Conservation (phyloP, 2,797 vertebrate species). For the Fistularia tabacaria region DNA sequence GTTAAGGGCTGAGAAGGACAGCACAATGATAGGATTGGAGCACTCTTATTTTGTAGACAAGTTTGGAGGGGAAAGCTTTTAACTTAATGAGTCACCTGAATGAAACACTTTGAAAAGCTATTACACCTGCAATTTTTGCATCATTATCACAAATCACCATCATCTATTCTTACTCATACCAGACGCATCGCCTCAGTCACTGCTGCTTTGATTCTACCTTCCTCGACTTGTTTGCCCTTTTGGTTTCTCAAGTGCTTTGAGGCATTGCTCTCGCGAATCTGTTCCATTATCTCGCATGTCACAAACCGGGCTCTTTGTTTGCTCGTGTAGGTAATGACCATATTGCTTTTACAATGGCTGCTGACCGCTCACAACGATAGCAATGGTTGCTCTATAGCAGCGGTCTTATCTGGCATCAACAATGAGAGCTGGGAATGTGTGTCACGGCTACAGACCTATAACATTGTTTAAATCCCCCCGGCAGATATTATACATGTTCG, state of each 20-base stretch:
- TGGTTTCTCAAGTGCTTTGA: too few relatives aligned
- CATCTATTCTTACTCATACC: conserved; percentile 7
- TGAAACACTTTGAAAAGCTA: conserved; percentile 5
- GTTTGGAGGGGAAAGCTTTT: conserved; percentile 1
- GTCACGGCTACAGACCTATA: conserved; percentile 11
- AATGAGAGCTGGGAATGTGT: conserved; percentile 45
- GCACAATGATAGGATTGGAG: conserved; percentile 1
- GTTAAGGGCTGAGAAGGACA: conserved; percentile 4
- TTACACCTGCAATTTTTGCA: conserved; percentile 3
- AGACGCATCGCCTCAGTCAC: not conserved
- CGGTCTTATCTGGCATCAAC: conserved; percentile 46
- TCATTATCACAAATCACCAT: conserved; percentile 17
- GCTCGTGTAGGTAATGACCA: conserved; percentile 19
- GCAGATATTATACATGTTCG: conserved; percentile 14
- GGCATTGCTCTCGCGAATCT: conserved; percentile 15
- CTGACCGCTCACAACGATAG: conserved; percentile 26
- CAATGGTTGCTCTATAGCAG: conserved; percentile 31
- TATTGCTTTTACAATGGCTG: conserved; percentile 17
- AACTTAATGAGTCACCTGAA: conserved; percentile 8
- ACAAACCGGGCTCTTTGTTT: conserved; percentile 18
- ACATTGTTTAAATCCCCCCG: conserved; percentile 26
- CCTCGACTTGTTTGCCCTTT: conserved; percentile 11
- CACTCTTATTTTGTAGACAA: conserved; percentile 4
- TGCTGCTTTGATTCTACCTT: conserved; percentile 19
- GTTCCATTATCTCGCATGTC: conserved; percentile 24